Evolutionary conservation across 2,888 invertebrate species (phyloP).

Genomic region (Scaptomyza caliginosa): DNA sequence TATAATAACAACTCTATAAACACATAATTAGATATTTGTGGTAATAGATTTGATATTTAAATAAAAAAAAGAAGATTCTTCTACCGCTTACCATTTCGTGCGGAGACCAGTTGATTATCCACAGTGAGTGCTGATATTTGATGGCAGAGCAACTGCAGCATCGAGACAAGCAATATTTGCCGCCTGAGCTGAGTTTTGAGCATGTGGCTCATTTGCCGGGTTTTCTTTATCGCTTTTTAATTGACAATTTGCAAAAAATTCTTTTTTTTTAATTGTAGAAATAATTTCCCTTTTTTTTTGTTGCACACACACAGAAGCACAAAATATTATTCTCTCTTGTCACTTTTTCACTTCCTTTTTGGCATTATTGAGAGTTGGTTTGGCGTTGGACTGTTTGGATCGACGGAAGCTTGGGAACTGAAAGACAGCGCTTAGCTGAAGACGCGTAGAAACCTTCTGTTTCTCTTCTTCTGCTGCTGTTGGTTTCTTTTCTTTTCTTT

Average conservation of each 20-base stretch:
- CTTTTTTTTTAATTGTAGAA: constrained; percentile 33
- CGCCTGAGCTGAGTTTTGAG: constrained; percentile 16
- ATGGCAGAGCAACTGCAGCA: constrained; percentile 48
- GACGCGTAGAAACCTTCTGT: constrained; percentile 69
- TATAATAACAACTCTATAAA: constrained; percentile 1
- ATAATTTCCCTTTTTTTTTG: constrained; percentile 20
- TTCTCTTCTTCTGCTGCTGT: constrained; percentile 26
- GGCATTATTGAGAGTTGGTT: constrained; percentile 44
- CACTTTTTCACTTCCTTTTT: constrained; percentile 45
- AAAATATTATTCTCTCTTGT: constrained; percentile 12
- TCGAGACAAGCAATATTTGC: constrained; percentile 38
- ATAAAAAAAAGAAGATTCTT: neutral
- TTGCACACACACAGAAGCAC: neutral
- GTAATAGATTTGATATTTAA: constrained; percentile 8
- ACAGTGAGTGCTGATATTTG: constrained; percentile 71
- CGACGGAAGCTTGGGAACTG: constrained; percentile 64
- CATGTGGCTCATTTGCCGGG: constrained; percentile 27
- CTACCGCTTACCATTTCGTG: constrained; percentile 82
- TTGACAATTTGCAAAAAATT: constrained; percentile 23
- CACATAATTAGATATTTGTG: constrained; percentile 9
- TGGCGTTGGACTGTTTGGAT: constrained; percentile 53
- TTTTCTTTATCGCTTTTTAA: constrained; percentile 5
- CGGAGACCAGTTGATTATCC: constrained; percentile 83
- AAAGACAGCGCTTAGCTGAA: constrained; percentile 30
- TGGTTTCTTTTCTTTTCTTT: constrained; percentile 42